Evolutionary conservation across 2,113 vertebrate species (phyloP).

Genomic region (Cisticola juncidis): DNA sequence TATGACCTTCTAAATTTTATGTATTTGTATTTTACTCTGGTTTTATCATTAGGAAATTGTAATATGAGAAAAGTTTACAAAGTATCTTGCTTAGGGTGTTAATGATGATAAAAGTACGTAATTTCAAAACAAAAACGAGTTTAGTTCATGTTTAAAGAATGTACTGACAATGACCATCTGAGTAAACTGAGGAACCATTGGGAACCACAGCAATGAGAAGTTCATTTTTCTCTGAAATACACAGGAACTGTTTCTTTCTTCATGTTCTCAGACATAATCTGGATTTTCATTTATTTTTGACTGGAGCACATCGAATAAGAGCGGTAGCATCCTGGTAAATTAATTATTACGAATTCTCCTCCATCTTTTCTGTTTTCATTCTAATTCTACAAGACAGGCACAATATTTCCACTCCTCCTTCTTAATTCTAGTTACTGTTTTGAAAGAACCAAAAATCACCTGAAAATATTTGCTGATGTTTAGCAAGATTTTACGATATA

Average conservation of each 20-base stretch:
- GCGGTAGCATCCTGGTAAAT: constrained; percentile 54
- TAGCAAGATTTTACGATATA: neutral
- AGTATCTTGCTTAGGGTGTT: neutral
- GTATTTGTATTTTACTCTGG: neutral
- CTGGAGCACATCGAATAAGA: constrained; percentile 52
- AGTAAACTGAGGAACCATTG: constrained; percentile 40
- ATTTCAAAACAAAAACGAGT: neutral
- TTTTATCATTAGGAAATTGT: neutral
- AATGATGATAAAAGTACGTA: neutral
- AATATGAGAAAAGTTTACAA: neutral
- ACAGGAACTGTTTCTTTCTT: constrained; percentile 69
- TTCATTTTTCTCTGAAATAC: constrained; percentile 60
- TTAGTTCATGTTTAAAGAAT: constrained; percentile 46
- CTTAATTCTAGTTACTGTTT: neutral
- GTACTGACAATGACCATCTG: neutral
- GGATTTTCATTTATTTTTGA: constrained; percentile 72
- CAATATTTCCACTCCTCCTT: neutral
- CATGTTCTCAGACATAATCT: constrained; percentile 54
- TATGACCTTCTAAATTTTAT: neutral
- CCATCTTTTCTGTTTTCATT: neutral
- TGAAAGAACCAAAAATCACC: neutral
- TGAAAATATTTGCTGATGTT: neutral
- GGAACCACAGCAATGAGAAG: constrained; percentile 45
- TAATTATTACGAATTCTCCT: constrained; percentile 44
- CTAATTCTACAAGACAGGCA: neutral